A percentile compares a stretch with the other conserved stretches of the same genome.
These are phyloP conservation scores for Apotomis capreana DNA, from an alignment of 2,888 invertebrate genomes.

Conservation along the genomic window DNA sequence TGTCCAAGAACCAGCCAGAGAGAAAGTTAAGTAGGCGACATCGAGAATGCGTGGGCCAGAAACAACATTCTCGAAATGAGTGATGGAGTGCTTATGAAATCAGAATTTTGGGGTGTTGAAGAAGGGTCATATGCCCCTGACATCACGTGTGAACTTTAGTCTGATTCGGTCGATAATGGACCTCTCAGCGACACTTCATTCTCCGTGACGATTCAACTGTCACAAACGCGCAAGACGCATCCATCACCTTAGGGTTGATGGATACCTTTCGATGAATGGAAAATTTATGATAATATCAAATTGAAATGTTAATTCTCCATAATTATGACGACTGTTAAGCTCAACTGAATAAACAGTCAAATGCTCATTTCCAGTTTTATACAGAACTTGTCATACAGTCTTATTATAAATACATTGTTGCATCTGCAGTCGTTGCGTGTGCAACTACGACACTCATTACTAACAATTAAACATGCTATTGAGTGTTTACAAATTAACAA, in stretches of 20 bases:
- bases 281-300: constrained; percentile 74
- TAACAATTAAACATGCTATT: neutral
- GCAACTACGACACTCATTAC: neutral
- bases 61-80: constrained; percentile 30
- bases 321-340: constrained; percentile 63
- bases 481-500: constrained; percentile 23
- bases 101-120: constrained; percentile 43
- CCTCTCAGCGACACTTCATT: constrained; percentile 61
- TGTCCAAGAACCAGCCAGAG: constrained; percentile 53
- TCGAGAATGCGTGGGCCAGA: constrained; percentile 54
- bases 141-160: constrained; percentile 79
- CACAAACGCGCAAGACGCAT: constrained; percentile 72
- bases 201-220: constrained; percentile 74
- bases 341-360: constrained; percentile 65
- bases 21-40: constrained; percentile 54
- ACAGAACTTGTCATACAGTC: constrained; percentile 52
- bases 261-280: constrained; percentile 71
- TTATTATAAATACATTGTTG: constrained; percentile 43
- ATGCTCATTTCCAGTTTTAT: constrained; percentile 64
- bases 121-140: constrained; percentile 52
- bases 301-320: constrained; percentile 77
- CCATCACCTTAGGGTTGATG: constrained; percentile 71
- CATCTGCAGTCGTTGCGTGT: constrained; percentile 17
- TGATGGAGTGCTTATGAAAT: constrained; percentile 39
- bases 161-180: constrained; percentile 55